Percentiles rank a stretch among this genome's conserved stretches.
These are phyloP conservation scores for Lapara coniferarum DNA, from an alignment of 2,888 invertebrate genomes.

Conservation along the genomic window DNA sequence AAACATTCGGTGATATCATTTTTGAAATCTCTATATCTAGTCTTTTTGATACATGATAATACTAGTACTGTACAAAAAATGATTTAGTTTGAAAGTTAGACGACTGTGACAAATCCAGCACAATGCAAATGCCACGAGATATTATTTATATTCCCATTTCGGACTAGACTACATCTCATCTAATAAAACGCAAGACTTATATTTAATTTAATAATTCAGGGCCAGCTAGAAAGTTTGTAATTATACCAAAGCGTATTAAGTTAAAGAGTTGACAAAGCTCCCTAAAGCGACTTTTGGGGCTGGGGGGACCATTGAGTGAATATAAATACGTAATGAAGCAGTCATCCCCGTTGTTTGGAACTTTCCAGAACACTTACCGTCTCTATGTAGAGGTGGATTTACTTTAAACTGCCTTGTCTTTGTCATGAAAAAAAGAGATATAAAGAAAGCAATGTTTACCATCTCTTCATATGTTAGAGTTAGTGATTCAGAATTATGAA, in stretches of 20 bases:
- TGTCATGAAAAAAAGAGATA: neutral
- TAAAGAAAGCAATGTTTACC: neutral
- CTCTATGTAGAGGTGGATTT: constrained; percentile 4
- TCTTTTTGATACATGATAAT: neutral
- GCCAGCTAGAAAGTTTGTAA: constrained; percentile 22
- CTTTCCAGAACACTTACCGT: constrained; percentile 13
- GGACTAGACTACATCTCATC: neutral
- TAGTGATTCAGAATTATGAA: neutral
- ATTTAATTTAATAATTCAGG: constrained; percentile 26
- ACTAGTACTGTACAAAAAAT: neutral
- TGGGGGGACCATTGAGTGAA: constrained; percentile 65
- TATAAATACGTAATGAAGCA: constrained; percentile 71
- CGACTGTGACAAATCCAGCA: neutral
- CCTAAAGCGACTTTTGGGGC: constrained; percentile 28
- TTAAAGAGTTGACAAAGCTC: constrained; percentile 55
- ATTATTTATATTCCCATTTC: neutral
- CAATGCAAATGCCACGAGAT: neutral
- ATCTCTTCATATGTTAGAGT: neutral
- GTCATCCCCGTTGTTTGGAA: constrained; percentile 33
- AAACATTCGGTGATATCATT: no score
- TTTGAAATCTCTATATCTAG: neutral
- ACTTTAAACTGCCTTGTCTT: constrained; percentile 1
- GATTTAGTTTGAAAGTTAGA: neutral
- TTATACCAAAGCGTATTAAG: constrained; percentile 41
- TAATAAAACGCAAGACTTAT: constrained; percentile 3